Evolutionary conservation across 2,888 invertebrate species (phyloP), one percentile per base, ranked within the genome.

Genomic region (Gymnosoma rotundatum): DNA sequence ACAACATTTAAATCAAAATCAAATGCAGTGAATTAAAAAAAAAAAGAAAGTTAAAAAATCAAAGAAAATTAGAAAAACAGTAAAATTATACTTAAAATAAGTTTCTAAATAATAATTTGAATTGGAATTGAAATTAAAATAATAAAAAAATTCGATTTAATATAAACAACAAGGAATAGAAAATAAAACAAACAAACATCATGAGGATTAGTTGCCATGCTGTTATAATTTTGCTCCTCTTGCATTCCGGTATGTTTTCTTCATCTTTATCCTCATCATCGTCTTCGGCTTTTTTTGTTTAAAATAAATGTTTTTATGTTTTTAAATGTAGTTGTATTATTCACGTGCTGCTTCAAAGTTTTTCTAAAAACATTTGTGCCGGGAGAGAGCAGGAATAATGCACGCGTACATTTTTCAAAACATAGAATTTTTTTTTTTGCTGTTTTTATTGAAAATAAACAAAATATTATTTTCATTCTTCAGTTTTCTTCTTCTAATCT

Each of bases 191-290:
- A 89, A 88, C 88, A 89, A 88, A 89, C 90, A 91, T 88, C 91
- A 92, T 92, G 92, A 91, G 91, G 92, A 92, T 91, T 91, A 92
- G 92, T 90, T 91, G 91, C 89, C 91, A 91, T 91, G 88, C 91
- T 87, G 90, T 91, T 88, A 88, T 90, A 88, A 89, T 91, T 89
- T 89, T 91, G 89, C 89, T 91, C 88, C 90, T 92, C 87, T 89
- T 91, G 87, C 89, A 90, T 89, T 89, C 91, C 85, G 92, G 92
- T 92, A 92, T 88, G 92, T 91, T 81, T 78, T 88, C 56, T 61
- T 76, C 48, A 54, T 70, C 54, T 61, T 73, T 38, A 54, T 70
- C 54, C 8, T 50, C 36, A 8, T 18, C 8, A 45, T 32, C 8
- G n/a, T 60, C 54, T 61, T 58, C n/a, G 7, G 12, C 21, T 32